Percentiles rank a stretch among this genome's conserved stretches.
Conservation (phyloP, 2,888 invertebrate genomes). For the Luperina testacea region DNA sequence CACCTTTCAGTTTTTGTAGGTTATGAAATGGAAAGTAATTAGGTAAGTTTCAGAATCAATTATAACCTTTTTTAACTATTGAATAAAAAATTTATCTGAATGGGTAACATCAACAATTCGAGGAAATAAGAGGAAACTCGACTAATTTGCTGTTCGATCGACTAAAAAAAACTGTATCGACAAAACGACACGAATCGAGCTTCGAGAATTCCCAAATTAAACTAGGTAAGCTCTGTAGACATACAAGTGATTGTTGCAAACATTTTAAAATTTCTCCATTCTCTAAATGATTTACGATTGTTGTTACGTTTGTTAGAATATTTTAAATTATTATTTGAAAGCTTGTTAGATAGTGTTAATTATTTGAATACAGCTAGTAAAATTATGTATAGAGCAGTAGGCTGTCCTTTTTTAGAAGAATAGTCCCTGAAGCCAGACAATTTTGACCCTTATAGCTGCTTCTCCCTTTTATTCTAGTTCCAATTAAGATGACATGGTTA, state of each 20-base stretch:
- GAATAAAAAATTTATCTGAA: neutral
- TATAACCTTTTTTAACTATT: neutral
- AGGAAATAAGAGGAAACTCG: neutral
- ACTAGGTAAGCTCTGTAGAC: constrained; percentile 2
- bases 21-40: neutral
- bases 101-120: neutral
- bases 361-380: neutral
- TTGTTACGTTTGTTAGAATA: neutral
- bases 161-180: constrained; percentile 4
- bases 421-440: constrained; percentile 11
- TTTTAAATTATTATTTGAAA: neutral
- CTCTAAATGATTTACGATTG: neutral
- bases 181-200: neutral
- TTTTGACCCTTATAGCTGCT: neutral
- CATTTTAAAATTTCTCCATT: constrained; percentile 3
- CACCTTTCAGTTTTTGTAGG: neutral
- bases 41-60: neutral
- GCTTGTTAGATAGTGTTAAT: neutral
- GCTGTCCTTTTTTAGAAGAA: neutral
- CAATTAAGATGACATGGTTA: constrained; percentile 30
- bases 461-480: constrained; percentile 5
- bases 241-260: neutral
- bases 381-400: neutral
- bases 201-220: constrained; percentile 11
- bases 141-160: constrained; percentile 1